Percentiles rank a stretch among this genome's conserved stretches.
phyloP scores from a whole-genome alignment of 30 jellyfish, hydroid and myxozoan species.

The Catostylus mosaicus region DNA sequence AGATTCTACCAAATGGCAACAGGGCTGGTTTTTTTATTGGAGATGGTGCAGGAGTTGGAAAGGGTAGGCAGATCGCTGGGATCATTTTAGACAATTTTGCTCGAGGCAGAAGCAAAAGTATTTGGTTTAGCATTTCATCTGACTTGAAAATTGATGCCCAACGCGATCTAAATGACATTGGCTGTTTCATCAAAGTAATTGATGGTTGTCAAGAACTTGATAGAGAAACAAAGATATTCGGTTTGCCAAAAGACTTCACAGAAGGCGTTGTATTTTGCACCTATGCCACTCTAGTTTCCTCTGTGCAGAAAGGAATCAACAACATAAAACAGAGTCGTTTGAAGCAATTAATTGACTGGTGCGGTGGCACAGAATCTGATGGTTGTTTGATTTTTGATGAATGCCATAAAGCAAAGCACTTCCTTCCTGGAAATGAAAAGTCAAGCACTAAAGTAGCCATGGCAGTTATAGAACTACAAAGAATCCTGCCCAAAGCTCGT shows the following conservation, averaged over 20 bases:
- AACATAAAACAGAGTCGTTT: slow-evolving; percentile 73
- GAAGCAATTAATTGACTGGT: slow-evolving; percentile 88
- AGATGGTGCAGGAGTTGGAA: slow-evolving; percentile 99
- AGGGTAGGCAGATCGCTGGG: slow-evolving; percentile 97
- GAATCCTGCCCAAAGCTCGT: slow-evolving; percentile 90
- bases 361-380: slow-evolving; percentile 85
- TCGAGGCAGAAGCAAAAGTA: slow-evolving; percentile 80
- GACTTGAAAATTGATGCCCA: slow-evolving; percentile 86
- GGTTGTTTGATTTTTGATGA: slow-evolving; percentile 97
- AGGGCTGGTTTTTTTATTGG: slow-evolving; percentile 94
- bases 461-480: slow-evolving; percentile 87
- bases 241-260: slow-evolving; percentile 79
- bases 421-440: slow-evolving; percentile 92
- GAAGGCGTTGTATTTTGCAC: slow-evolving; percentile 94
- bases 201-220: slow-evolving; percentile 96
- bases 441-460: slow-evolving; percentile 90
- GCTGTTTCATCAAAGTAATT: slow-evolving; percentile 78
- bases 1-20: slow-evolving; percentile 80
- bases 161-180: slow-evolving; percentile 86
- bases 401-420: slow-evolving; percentile 94
- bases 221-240: slow-evolving; percentile 86
- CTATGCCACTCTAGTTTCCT: slow-evolving; percentile 90
- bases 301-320: slow-evolving; percentile 68
- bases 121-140: slow-evolving; percentile 88
- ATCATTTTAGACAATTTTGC: slow-evolving; percentile 77